phyloP scores from a whole-genome alignment of 2,888 invertebrate species.

The Mesochorus sp. region DNA sequence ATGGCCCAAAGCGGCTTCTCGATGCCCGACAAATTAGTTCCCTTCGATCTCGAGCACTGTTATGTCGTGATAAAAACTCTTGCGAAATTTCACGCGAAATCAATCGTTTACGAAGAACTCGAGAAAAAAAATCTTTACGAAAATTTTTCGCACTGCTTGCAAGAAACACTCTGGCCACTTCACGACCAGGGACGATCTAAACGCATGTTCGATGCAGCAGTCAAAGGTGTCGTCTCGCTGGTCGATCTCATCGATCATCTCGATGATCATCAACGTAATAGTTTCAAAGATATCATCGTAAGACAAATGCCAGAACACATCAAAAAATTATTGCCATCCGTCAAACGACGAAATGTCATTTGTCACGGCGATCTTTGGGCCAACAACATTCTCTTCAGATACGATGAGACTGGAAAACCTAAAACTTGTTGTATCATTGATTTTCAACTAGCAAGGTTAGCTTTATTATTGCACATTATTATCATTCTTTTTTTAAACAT shows the following conservation, averaged over 20 bases:
- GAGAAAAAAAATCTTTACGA: constrained; percentile 70
- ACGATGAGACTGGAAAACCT: constrained; percentile 71
- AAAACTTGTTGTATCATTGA: constrained; percentile 77
- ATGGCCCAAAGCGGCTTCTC: constrained; percentile 85
- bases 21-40: constrained; percentile 86
- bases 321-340: constrained; percentile 69
- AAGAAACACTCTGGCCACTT: constrained; percentile 73
- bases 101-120: constrained; percentile 81
- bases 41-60: constrained; percentile 85
- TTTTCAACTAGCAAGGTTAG: constrained; percentile 85
- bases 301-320: constrained; percentile 62
- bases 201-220: constrained; percentile 70
- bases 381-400: constrained; percentile 79
- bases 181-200: constrained; percentile 54
- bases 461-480: constrained; percentile 63
- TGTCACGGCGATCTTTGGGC: constrained; percentile 81
- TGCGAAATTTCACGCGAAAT: constrained; percentile 86
- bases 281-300: constrained; percentile 67
- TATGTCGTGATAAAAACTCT: constrained; percentile 85
- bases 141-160: constrained; percentile 70
- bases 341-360: constrained; percentile 74
- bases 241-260: constrained; percentile 68
- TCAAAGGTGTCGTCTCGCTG: constrained; percentile 72
- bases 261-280: constrained; percentile 56
- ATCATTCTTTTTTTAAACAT: not conserved